Percentiles rank a stretch among this genome's conserved stretches.
phyloP scores from a whole-genome alignment of 2,113 vertebrate species.

The Phylloscopus whistleri region DNA sequence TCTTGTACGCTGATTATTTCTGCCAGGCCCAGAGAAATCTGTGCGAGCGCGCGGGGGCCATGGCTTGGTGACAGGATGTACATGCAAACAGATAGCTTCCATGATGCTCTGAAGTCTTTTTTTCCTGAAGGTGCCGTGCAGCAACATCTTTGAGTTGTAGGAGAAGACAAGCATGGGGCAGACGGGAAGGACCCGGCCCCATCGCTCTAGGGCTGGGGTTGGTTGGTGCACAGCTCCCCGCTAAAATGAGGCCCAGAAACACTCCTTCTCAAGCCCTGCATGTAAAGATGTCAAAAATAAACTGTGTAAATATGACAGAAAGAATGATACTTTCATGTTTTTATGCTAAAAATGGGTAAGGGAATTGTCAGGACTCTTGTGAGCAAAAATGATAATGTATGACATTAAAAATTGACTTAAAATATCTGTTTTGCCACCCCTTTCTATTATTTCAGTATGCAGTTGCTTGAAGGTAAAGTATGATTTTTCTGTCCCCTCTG shows the following conservation, averaged over 20 bases:
- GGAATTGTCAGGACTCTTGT: conserved; percentile 24
- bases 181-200: neutral
- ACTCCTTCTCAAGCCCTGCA: neutral
- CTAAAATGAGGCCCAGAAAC: neutral
- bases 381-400: conserved; percentile 22
- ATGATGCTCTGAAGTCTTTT: neutral
- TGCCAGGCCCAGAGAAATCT: conserved; percentile 42
- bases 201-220: neutral
- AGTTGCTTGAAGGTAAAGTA: conserved; percentile 61
- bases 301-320: conserved; percentile 11
- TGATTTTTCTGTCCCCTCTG: conserved; percentile 71
- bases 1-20: conserved; percentile 28
- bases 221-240: accelerated
- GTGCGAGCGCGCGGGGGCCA: accelerated
- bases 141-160: conserved; percentile 16
- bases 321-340: neutral
- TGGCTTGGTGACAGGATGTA: conserved; percentile 47
- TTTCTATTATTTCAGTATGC: conserved; percentile 69
- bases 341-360: neutral
- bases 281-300: neutral
- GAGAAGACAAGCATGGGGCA: neutral
- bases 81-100: conserved; percentile 21
- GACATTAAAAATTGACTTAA: conserved; percentile 22
- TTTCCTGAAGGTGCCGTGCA: conserved; percentile 1
- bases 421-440: conserved; percentile 4